Evolutionary conservation across 2,888 invertebrate genomes (phyloP).

Genomic region (Ectemnius cavifrons): DNA sequence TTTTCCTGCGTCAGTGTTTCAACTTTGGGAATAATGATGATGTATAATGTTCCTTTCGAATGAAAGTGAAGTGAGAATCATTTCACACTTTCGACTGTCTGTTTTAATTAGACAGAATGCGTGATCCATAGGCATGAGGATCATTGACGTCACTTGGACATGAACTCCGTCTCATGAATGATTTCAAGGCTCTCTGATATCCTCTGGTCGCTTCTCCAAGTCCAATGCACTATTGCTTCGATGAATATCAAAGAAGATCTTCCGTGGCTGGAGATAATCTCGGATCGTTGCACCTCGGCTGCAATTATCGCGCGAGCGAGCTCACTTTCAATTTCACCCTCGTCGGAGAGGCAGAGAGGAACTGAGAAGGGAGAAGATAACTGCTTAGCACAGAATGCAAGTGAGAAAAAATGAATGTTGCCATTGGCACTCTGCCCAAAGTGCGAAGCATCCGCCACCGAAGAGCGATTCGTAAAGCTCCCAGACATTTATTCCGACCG

Average conservation of each 20-base stretch:
- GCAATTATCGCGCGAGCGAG: constrained; percentile 1
- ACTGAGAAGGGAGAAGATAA: not conserved
- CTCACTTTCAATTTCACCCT: not conserved
- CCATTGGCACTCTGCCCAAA: not conserved
- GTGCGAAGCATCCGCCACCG: not conserved
- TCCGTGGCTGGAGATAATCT: not conserved
- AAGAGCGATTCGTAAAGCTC: not conserved
- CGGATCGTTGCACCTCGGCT: not conserved
- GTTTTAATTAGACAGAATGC: constrained; percentile 59
- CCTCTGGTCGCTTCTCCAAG: not conserved
- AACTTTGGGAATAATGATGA: not conserved
- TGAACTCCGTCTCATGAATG: constrained; percentile 36
- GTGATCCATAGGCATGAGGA: constrained; percentile 22
- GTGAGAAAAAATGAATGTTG: not conserved
- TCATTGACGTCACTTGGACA: constrained; percentile 22
- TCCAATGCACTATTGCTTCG: not conserved
- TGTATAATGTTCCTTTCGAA: not conserved
- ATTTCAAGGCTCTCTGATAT: constrained; percentile 39
- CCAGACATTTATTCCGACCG: not conserved
- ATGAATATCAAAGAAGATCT: not conserved
- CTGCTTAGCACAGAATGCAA: no score
- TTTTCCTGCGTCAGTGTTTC: not conserved
- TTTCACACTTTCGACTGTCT: constrained; percentile 26
- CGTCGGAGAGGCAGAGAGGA: not conserved
- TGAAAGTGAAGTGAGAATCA: not conserved